Percentiles rank a stretch among this genome's conserved stretches.
phyloP scores from a whole-genome alignment of 37 sponge, comb jelly and placozoan species.

The Haliclona indistincta region DNA sequence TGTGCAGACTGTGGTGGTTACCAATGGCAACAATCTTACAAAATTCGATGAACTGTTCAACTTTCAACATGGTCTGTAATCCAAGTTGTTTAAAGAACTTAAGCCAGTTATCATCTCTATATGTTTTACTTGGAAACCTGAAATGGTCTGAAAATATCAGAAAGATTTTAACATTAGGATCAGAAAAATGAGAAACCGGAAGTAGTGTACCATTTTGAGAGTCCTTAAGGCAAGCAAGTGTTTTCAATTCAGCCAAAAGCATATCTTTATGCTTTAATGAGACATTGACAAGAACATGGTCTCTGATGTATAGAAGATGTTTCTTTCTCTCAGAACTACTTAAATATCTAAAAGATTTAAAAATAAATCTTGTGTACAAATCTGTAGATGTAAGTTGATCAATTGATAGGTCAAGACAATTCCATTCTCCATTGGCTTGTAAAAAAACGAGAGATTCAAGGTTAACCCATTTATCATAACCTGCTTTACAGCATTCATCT shows the following conservation, averaged over 20 bases:
- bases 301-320: conserved; percentile 48
- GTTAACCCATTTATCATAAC: conserved; percentile 27
- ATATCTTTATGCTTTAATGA: neutral
- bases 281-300: conserved; percentile 4
- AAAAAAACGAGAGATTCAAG: conserved; percentile 26
- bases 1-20: neutral
- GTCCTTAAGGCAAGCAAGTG: neutral
- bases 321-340: conserved; percentile 24
- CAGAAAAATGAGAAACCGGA: conserved; percentile 23
- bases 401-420: neutral
- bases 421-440: conserved; percentile 29
- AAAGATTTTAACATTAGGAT: conserved; percentile 22
- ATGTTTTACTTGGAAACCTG: neutral
- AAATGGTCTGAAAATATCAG: conserved; percentile 14
- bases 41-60: conserved; percentile 28
- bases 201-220: neutral
- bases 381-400: conserved; percentile 20
- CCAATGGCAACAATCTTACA: conserved; percentile 8
- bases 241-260: neutral
- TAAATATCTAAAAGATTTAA: conserved; percentile 23
- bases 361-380: conserved; percentile 35
- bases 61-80: neutral
- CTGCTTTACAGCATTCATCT: neutral
- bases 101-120: conserved; percentile 21
- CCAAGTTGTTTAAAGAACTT: conserved; percentile 30